Conservation (phyloP, 2,797 vertebrate genomes). For the Anas georgica region DNA sequence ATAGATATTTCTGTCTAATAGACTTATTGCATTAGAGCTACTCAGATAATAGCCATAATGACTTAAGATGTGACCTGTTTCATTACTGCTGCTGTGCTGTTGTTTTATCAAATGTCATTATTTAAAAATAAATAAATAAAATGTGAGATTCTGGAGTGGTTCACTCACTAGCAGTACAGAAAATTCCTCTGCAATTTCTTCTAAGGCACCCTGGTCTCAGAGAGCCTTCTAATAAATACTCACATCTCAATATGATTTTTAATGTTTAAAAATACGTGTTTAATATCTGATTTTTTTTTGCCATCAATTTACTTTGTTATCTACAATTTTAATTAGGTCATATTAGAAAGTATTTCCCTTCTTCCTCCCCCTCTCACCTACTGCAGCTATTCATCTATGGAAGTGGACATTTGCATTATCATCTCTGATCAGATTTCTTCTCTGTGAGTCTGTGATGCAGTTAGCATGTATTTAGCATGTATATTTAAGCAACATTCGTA, state of each 20-base stretch:
- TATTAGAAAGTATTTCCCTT: conserved; percentile 58
- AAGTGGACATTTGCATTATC: conserved; percentile 61
- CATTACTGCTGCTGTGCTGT: neutral
- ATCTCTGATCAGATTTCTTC: conserved; percentile 49
- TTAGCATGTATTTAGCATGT: conserved; percentile 41
- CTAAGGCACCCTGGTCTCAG: neutral
- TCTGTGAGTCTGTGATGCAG: conserved; percentile 38
- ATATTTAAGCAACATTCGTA: conserved; percentile 27
- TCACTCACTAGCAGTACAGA: neutral
- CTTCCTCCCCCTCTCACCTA: neutral
- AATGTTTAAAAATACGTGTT: conserved; percentile 35
- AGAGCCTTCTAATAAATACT: neutral
- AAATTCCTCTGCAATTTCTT: neutral
- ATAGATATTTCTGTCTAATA: neutral
- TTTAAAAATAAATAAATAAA: neutral
- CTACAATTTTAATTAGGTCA: conserved; percentile 68
- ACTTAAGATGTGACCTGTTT: neutral
- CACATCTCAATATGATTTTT: conserved; percentile 21
- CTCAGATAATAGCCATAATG: neutral
- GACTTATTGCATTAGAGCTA: neutral
- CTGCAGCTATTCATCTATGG: conserved; percentile 49
- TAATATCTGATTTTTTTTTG: conserved; percentile 44
- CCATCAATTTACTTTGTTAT: conserved; percentile 60
- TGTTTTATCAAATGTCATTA: neutral
- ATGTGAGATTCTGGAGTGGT: neutral